Evolutionary conservation across 2,113 vertebrate genomes (phyloP), one percentile per base, ranked within the genome.

Genomic region (Ammospiza nelsoni): DNA sequence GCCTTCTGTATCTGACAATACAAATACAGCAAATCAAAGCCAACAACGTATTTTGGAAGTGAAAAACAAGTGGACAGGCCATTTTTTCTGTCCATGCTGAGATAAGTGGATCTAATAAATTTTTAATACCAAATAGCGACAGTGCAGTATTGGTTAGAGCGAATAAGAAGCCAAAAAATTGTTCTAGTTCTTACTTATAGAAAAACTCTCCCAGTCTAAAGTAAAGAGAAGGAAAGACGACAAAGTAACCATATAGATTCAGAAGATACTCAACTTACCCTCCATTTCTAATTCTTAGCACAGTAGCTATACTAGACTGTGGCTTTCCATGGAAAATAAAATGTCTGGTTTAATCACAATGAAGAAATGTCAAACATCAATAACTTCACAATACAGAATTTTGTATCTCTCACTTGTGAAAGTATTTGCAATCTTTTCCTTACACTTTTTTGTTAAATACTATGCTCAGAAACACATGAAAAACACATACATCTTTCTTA

Each of bases 401-500:
- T 73, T 61, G 12, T 43, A 7, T n/a, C 20, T 82, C 33, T 85
- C 31, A n/a, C 15, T 54, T 72, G 22, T 5, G 2, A 52, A 77
- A 76, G 5, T 22, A 63, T 65, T 74, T 74, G 3, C 31, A 67
- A 29, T 4, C 18, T 78, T 24, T 82, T 75, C 31, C 24, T 85
- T 75, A 24, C 3, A 11, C 21, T 71, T 43, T 77, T 29, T 76
- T 65, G 15, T 51, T 57, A 39, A 92, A 18, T 11, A 27, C 24
- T 65, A 6, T 41, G 10, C 28, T 67, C 35, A 37, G 21, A 74
- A 24, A 21, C 15, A 33, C 29, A 67, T 0, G 3, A 19, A 29
- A 69, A 33, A 11, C 2, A 35, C 12, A 14, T 0, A 2, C 0
- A 4, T 11, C 13, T 46, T 87, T 68, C 43, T 80, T 44, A 37